These are phyloP conservation scores for Megalops cyprinoides DNA, from an alignment of 2,797 vertebrate species.

Conservation along the genomic window DNA sequence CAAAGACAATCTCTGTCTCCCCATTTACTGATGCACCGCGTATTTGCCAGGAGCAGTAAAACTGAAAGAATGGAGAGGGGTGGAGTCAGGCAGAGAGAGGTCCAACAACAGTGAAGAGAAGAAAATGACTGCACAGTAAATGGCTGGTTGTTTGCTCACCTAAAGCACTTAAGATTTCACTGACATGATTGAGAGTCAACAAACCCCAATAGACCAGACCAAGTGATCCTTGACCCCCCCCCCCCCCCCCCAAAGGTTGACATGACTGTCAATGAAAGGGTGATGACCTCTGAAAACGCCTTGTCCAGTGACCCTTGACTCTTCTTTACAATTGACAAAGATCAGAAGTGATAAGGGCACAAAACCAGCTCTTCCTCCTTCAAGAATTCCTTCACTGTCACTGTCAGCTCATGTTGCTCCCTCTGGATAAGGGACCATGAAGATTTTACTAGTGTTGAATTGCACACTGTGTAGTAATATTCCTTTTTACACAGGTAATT, in stretches of 20 bases:
- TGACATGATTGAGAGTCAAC: not conserved
- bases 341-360: slow-evolving; percentile 9
- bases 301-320: slow-evolving; percentile 29
- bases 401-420: not conserved
- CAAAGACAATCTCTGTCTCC: not conserved
- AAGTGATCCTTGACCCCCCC: slow-evolving; percentile 19
- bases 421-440: not conserved
- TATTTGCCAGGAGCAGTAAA: not conserved
- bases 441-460: not conserved
- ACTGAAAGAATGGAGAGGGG: not conserved
- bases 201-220: slow-evolving; percentile 12
- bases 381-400: not conserved
- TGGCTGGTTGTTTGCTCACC: slow-evolving; percentile 14
- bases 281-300: slow-evolving; percentile 26
- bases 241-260: slow-evolving; percentile 3
- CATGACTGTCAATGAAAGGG: slow-evolving; percentile 8
- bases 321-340: slow-evolving; percentile 10
- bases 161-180: slow-evolving; percentile 26
- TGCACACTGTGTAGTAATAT: slow-evolving; percentile 16
- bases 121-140: not conserved
- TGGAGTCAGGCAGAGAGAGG: not conserved
- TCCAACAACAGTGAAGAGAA: slow-evolving; percentile 10
- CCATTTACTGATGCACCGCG: not conserved
- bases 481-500: slow-evolving; percentile 13
- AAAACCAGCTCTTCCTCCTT: slow-evolving; percentile 2